Conservation (phyloP, 2,113 vertebrate species). For the Coturnix japonica region DNA sequence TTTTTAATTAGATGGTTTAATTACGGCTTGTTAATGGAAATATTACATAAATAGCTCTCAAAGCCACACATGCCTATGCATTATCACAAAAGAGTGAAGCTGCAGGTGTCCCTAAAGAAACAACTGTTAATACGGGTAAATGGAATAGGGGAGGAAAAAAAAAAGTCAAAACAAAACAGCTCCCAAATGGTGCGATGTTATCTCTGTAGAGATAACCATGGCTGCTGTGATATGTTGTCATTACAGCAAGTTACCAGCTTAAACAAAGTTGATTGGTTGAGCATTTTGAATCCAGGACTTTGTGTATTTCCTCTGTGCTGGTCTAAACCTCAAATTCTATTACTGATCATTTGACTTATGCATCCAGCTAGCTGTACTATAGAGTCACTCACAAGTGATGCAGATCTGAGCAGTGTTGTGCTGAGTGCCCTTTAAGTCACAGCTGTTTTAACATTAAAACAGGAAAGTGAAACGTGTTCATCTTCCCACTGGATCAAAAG, state of each 20-base stretch:
- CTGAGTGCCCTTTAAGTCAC: not conserved
- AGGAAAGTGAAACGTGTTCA: not conserved
- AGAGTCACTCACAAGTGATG: not conserved
- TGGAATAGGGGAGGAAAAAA: not conserved
- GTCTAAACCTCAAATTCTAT: not conserved
- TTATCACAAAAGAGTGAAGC: conserved; percentile 55
- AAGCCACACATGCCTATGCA: conserved; percentile 10
- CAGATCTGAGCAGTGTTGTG: not conserved
- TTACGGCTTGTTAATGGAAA: conserved; percentile 80
- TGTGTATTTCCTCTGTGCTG: not conserved
- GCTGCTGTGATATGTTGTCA: not conserved
- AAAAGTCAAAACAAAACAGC: not conserved
- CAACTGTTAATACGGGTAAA: conserved; percentile 23
- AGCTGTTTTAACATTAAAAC: not conserved
- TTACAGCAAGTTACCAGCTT: not conserved
- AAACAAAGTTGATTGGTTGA: not conserved
- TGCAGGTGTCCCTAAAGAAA: conserved; percentile 60
- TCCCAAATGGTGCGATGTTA: not conserved
- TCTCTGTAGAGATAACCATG: not conserved
- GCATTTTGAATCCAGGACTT: not conserved
- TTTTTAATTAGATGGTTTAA: conserved; percentile 81
- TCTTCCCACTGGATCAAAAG: not conserved
- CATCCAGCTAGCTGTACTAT: not conserved
- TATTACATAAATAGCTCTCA: conserved; percentile 76
- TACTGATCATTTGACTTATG: not conserved